Evolutionary conservation across 2,888 invertebrate genomes (phyloP).

Genomic region (Caenorhabditis japonica): DNA sequence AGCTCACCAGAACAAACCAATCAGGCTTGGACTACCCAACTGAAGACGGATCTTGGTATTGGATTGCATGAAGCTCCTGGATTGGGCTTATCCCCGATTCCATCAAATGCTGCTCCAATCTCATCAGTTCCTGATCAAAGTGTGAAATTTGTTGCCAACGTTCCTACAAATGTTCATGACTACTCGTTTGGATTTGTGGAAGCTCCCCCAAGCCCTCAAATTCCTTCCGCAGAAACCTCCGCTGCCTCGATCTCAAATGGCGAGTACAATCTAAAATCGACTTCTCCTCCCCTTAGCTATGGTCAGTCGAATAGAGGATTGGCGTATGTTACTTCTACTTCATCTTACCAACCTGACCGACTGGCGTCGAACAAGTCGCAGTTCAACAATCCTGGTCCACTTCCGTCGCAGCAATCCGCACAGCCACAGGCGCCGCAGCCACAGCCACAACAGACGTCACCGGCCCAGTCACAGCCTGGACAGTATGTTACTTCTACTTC

Average conservation of each 20-base stretch:
- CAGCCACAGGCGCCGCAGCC: slow-evolving; percentile 32
- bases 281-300: slow-evolving; percentile 38
- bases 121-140: slow-evolving; percentile 42
- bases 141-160: slow-evolving; percentile 60
- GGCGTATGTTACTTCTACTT: slow-evolving; percentile 50
- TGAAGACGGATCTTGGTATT: slow-evolving; percentile 71
- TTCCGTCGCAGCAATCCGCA: slow-evolving; percentile 35
- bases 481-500: slow-evolving; percentile 34
- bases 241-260: slow-evolving; percentile 53
- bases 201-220: slow-evolving; percentile 36
- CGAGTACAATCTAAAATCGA: slow-evolving; percentile 47
- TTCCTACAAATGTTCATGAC: slow-evolving; percentile 42
- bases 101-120: slow-evolving; percentile 15
- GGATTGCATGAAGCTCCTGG: slow-evolving; percentile 38
- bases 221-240: slow-evolving; percentile 49
- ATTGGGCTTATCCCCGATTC: slow-evolving; percentile 31
- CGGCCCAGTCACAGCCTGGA: slow-evolving; percentile 28
- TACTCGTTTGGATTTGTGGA: slow-evolving; percentile 64
- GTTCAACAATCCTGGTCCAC: slow-evolving; percentile 38
- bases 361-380: slow-evolving; percentile 28
- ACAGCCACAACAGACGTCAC: slow-evolving; percentile 10
- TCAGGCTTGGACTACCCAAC: slow-evolving; percentile 64
- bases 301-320: slow-evolving; percentile 39
- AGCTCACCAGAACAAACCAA: slow-evolving; percentile 51
- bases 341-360: slow-evolving; percentile 50